Conservation (phyloP, 2,113 vertebrate species). For the Leucosticte australis region DNA sequence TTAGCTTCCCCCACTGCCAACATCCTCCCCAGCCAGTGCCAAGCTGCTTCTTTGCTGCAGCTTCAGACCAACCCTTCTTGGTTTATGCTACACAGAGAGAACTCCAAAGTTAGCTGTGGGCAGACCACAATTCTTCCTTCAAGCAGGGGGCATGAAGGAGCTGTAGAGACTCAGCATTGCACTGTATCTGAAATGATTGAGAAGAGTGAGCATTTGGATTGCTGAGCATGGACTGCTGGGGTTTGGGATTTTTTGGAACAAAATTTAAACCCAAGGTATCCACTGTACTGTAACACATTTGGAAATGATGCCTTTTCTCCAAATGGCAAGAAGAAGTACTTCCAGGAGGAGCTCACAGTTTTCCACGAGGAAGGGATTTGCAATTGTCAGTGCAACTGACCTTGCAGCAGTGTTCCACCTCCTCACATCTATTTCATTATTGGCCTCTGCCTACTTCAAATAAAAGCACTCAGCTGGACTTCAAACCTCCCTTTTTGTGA, state of each 20-base stretch:
- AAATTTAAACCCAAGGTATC: neutral
- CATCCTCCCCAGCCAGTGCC: neutral
- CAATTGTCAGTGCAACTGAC: neutral
- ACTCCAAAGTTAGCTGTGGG: neutral
- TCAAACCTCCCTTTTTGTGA: neutral
- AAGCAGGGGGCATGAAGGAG: neutral
- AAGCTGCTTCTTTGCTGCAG: rapidly evolving
- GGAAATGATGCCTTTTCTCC: neutral
- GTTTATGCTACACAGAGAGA: neutral
- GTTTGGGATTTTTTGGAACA: neutral
- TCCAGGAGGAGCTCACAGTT: neutral
- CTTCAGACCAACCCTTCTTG: neutral
- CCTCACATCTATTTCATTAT: neutral
- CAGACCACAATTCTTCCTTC: neutral
- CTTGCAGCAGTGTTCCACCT: neutral
- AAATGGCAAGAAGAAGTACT: neutral
- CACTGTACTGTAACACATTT: neutral
- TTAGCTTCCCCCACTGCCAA: neutral
- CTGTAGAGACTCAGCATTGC: neutral
- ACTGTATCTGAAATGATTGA: neutral
- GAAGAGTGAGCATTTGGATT: neutral
- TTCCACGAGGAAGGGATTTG: neutral
- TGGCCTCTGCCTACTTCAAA: neutral
- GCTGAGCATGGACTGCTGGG: no score
- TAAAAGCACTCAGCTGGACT: neutral